These are phyloP conservation scores for Cassiopea andromeda DNA, from an alignment of 30 jellyfish, hydroid and myxozoan species.

Conservation along the genomic window DNA sequence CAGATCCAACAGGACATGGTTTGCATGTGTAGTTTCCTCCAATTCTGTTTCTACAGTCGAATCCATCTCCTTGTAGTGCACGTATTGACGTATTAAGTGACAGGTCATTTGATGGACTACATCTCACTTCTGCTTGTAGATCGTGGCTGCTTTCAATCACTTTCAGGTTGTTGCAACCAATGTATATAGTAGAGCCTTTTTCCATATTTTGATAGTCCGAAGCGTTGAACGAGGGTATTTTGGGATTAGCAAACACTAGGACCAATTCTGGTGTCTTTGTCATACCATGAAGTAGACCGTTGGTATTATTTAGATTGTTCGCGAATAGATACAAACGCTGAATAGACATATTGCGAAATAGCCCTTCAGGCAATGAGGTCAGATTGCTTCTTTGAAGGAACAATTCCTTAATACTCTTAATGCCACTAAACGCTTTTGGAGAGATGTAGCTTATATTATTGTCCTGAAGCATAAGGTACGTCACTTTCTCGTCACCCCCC, in stretches of 20 bases:
- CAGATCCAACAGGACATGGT: slow-evolving; percentile 63
- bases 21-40: background rate
- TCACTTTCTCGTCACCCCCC: background rate
- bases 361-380: slow-evolving; percentile 1
- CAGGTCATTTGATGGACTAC: slow-evolving; percentile 44
- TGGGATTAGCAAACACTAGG: slow-evolving; percentile 40
- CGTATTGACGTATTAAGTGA: background rate
- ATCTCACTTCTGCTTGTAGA: slow-evolving; percentile 12
- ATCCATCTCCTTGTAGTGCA: slow-evolving; percentile 43
- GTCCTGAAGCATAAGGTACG: slow-evolving; percentile 26
- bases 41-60: background rate
- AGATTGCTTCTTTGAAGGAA: slow-evolving; percentile 33
- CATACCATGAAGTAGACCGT: slow-evolving; percentile 48
- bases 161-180: slow-evolving; percentile 38
- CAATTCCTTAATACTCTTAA: slow-evolving; percentile 4
- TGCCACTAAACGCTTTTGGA: slow-evolving; percentile 52
- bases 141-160: background rate
- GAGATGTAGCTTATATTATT: slow-evolving; percentile 40
- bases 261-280: slow-evolving; percentile 26
- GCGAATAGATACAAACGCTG: slow-evolving; percentile 26
- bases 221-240: background rate
- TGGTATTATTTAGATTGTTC: slow-evolving; percentile 10
- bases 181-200: background rate
- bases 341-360: slow-evolving; percentile 26
- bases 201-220: slow-evolving; percentile 14